phyloP scores from a whole-genome alignment of 2,888 invertebrate species.

The Tachina lurida region DNA sequence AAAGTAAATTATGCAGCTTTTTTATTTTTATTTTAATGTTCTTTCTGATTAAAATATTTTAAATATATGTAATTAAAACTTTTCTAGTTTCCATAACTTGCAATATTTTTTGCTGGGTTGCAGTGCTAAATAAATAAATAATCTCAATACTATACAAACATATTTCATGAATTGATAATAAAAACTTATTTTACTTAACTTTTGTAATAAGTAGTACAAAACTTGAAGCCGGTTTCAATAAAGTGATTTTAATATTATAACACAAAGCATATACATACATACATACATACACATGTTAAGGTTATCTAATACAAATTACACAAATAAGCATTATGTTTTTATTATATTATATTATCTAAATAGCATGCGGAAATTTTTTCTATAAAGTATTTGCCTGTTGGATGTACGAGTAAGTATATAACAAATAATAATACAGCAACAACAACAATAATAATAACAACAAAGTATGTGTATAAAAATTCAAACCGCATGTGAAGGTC shows the following conservation, averaged over 20 bases:
- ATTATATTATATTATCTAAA: conserved; percentile 6
- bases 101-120: too few species aligned
- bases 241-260: not conserved
- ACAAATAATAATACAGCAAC: conserved; percentile 18
- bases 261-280: not conserved
- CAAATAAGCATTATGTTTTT: not conserved
- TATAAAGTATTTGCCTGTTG: conserved; percentile 35
- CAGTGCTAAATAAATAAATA: too few species aligned
- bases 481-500: not conserved
- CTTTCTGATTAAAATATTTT: too few species aligned
- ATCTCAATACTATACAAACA: too few species aligned
- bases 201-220: too few species aligned
- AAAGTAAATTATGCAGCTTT: too few species aligned
- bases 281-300: not conserved
- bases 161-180: too few species aligned
- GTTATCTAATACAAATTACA: not conserved
- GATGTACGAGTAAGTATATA: conserved; percentile 29
- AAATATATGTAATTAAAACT: too few species aligned
- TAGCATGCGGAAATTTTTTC: conserved; percentile 7
- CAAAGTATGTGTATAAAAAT: not conserved
- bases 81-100: too few species aligned
- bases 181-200: too few species aligned
- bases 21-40: too few species aligned
- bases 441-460: not conserved
- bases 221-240: not conserved